Conservation (phyloP, 2,888 invertebrate genomes). For the Drosophila acutilabella region DNA sequence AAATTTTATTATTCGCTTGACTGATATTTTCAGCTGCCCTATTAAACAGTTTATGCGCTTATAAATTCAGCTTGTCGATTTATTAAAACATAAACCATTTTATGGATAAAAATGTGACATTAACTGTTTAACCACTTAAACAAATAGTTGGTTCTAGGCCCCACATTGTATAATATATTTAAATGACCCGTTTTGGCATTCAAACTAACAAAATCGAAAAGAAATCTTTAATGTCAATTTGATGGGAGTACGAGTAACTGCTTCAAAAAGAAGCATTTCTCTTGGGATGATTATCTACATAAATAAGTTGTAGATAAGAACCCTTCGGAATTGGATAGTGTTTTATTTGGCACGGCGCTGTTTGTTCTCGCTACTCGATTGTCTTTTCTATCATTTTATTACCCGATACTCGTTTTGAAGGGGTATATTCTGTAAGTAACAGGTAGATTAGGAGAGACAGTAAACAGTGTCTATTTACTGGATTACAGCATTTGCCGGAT, state of each 20-base stretch:
- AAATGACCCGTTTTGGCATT: slow-evolving; percentile 14
- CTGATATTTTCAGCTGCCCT: too few species aligned
- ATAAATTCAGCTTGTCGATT: not conserved
- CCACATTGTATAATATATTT: not conserved
- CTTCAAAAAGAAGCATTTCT: slow-evolving; percentile 18
- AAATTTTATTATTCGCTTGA: too few species aligned
- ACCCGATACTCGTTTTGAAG: not conserved
- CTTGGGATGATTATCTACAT: slow-evolving; percentile 50
- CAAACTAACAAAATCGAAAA: slow-evolving; percentile 10
- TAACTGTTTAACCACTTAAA: slow-evolving; percentile 2
- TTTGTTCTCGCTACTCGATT: slow-evolving; percentile 60
- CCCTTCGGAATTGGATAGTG: slow-evolving; percentile 34
- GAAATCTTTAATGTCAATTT: slow-evolving; percentile 12
- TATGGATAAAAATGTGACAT: not conserved
- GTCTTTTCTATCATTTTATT: slow-evolving; percentile 24
- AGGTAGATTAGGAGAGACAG: too few species aligned
- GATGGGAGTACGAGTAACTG: slow-evolving; percentile 1
- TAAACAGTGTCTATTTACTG: too few species aligned
- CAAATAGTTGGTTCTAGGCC: not conserved
- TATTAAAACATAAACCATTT: not conserved
- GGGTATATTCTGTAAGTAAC: not conserved
- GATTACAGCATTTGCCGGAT: too few species aligned
- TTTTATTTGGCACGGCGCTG: slow-evolving; percentile 52
- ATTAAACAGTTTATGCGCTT: not conserved
- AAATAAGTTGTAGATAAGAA: slow-evolving; percentile 47